Base-by-base conservation (phyloP, 2,797 vertebrate genomes). In the Hapalemur alaotrensis region DNA sequence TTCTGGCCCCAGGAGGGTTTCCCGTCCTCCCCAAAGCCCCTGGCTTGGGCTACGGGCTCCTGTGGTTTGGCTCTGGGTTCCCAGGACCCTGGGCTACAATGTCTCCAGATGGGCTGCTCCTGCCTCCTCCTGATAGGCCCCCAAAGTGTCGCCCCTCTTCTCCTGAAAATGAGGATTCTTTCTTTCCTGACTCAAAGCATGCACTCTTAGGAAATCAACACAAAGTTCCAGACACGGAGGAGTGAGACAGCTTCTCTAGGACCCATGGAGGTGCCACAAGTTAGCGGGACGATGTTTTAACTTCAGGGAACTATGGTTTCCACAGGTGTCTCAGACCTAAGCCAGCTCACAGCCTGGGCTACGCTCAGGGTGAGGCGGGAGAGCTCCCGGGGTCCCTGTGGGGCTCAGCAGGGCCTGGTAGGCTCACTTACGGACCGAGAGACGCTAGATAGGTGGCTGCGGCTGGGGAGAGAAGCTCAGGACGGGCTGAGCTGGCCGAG, bases 231-330 rank as follows among this genome's bases (percentile, higher is more conserved):
- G 63, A 38, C 20, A 20, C 1, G 3, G 57, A 41, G 30, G 20
- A 52, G 23, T 7, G 10, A 41, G 11, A n/a, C 41, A 2, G 32
- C 25, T 32, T 32, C 87, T 14, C 28, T 4, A 30, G 30, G 78
- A 70, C 8, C 63, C 28, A 20, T 0, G 0, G 43, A 23, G 32
- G 22, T 4, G 10, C 14, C 1, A 0, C 1, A 2, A 43, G 54
- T 38, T 5, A 73, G 61, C 54, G 32, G n/a, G 18, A 59, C 52
- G 30, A 32, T 5, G 32, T n/a, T 79, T 3, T 10, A 13, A 35
- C 78, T 25, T n/a, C 12, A 13, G 73, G 23, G 41, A 84, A 70
- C 5, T 2, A 13, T 0, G 8, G n/a, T 54, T 48, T 35, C 65
- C 25, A 41, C 5, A 4, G 72, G 73, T 1, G 0, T 7, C 3